phyloP scores from a whole-genome alignment of 2,888 invertebrate species.

The Didymodactylos carnosus region DNA sequence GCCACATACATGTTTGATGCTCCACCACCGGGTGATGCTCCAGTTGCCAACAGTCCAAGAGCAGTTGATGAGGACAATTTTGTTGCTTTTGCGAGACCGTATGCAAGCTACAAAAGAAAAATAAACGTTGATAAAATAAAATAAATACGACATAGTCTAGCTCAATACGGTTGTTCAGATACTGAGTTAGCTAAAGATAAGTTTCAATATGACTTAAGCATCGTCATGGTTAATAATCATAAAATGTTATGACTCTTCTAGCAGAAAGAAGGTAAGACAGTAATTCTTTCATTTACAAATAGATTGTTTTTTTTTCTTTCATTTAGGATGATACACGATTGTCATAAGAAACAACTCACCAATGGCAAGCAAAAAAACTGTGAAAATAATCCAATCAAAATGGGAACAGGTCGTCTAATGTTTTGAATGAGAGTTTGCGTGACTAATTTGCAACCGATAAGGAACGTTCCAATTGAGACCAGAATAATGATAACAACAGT shows the following conservation, averaged over 20 bases:
- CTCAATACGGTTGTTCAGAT: too few species aligned
- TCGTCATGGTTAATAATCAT: too few species aligned
- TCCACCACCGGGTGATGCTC: slow-evolving; percentile 46
- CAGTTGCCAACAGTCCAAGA: slow-evolving; percentile 36
- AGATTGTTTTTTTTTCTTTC: too few species aligned
- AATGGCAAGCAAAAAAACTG: slow-evolving; percentile 38
- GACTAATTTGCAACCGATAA: slow-evolving; percentile 35
- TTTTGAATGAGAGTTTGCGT: slow-evolving; percentile 26
- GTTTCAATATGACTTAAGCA: too few species aligned
- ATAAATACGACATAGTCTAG: background rate
- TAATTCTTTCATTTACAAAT: too few species aligned
- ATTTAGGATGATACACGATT: slow-evolving; percentile 1
- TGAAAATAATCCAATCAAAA: slow-evolving; percentile 35
- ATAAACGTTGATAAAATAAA: background rate
- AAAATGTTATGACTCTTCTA: too few species aligned
- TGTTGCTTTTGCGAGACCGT: slow-evolving; percentile 21
- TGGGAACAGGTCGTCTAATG: slow-evolving; percentile 34
- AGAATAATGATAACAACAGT: background rate
- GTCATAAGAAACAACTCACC: slow-evolving; percentile 27
- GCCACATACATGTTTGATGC: slow-evolving; percentile 90
- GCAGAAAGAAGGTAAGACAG: too few species aligned
- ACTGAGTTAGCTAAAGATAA: too few species aligned
- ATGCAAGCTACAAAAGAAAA: slow-evolving; percentile 22
- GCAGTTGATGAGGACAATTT: slow-evolving; percentile 22
- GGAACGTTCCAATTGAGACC: slow-evolving; percentile 16